Evolutionary conservation across 2,797 vertebrate genomes (phyloP), one percentile per base, ranked within the genome.

Genomic region (Enteromius fasciolatus): DNA sequence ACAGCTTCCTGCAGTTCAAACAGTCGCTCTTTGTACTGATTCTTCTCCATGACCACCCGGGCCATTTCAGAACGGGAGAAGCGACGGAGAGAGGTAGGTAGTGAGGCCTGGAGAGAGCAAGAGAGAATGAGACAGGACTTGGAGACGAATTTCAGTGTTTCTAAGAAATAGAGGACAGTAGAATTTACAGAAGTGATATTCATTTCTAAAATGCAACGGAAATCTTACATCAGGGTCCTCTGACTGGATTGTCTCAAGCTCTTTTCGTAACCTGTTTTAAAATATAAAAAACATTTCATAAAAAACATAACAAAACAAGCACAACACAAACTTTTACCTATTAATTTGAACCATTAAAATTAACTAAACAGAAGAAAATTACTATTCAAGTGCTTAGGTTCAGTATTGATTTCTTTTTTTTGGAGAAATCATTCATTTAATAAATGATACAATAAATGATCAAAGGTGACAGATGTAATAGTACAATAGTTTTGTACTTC

Each of bases 1-100:
- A 95, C 14, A 1, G 95, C 92, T 82, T 96, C 96, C 89, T 96
- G 96, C 85, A 96, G 89, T 88, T 97, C 95, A 83, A 96, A 93
- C 79, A 97, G 91, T 31, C 94, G 93, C 90, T 97, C 95, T 86
- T 97, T 97, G n/a, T 96, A 97, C 44, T 95, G 95, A 88, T 96
- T 97, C 86, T 95, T 96, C 92, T 97, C 96, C 95, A 96, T 96
- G 80, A 97, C 94, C 36, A 95, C 95, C 2, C 96, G 94, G 10
- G 96, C 94, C 96, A 96, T 96, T 92, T 96, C 96, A 18, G 95
- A 95, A 15, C 95, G 94, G 44, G 96, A 96, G 88, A 96, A 97
- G 31, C 93, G 90, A 0, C 95, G 94, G 68, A 89, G 89, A 18
- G 94, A 89, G 20, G 89, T 50, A 2, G 92, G 85, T 6, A 90